Percentiles rank a stretch among this genome's conserved stretches.
phyloP scores from a whole-genome alignment of 2,888 invertebrate genomes.

The Lasioglossum leucozonium region DNA sequence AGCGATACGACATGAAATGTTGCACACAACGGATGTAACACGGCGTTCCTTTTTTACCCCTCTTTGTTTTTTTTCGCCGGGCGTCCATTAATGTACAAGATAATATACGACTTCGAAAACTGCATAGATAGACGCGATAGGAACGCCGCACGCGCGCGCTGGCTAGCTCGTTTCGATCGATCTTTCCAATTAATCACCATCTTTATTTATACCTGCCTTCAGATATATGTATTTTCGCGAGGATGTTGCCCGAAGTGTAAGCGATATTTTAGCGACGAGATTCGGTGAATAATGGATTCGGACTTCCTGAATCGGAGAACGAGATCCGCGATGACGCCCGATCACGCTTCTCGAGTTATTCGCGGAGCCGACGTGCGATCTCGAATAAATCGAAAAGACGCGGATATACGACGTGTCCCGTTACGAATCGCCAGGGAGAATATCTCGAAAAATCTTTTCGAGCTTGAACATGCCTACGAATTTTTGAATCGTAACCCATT shows the following conservation, averaged over 20 bases:
- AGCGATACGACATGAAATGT: constrained; percentile 23
- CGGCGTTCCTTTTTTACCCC: constrained; percentile 19
- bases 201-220: background rate
- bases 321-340: background rate
- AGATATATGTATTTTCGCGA: background rate
- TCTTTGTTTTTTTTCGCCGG: background rate
- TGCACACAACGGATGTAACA: constrained; percentile 8
- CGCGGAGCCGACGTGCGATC: background rate
- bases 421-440: background rate
- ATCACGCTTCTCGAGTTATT: background rate
- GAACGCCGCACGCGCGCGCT: background rate
- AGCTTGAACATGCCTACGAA: too few relatives aligned
- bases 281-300: background rate
- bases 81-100: constrained; percentile 11
- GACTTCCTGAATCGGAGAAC: background rate
- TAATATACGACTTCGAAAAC: constrained; percentile 17
- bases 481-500: too few relatives aligned
- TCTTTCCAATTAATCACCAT: background rate
- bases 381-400: background rate
- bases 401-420: background rate
- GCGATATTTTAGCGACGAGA: background rate
- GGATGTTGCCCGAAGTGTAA: background rate
- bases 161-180: background rate
- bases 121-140: background rate
- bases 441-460: too few relatives aligned